Conservation (phyloP, 2,888 invertebrate species). For the Catocala nupta region DNA sequence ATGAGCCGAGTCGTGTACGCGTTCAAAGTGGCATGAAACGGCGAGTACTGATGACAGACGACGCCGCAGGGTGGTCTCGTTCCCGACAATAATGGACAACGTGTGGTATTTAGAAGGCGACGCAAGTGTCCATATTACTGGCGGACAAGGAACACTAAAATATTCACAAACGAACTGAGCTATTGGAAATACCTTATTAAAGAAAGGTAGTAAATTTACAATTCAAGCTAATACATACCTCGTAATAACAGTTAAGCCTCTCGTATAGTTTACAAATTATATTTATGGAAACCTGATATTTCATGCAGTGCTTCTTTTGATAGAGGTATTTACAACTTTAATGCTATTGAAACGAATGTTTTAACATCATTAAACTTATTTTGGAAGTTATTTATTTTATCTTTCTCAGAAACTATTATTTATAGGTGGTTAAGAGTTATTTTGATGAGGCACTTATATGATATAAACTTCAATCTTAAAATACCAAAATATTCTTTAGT, state of each 20-base stretch:
- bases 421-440: too few relatives aligned
- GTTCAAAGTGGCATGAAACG: conserved; percentile 52
- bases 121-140: conserved; percentile 45
- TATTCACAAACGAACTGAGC: conserved; percentile 53
- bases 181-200: conserved; percentile 21
- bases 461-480: too few relatives aligned
- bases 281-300: conserved; percentile 3
- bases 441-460: too few relatives aligned
- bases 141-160: conserved; percentile 46
- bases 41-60: conserved; percentile 58
- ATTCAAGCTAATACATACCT: conserved; percentile 23
- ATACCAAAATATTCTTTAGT: too few relatives aligned
- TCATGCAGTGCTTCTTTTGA: not conserved
- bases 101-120: conserved; percentile 49
- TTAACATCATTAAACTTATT: too few relatives aligned
- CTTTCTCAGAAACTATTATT: too few relatives aligned
- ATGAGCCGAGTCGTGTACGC: conserved; percentile 50
- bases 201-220: conserved; percentile 27
- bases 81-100: conserved; percentile 44
- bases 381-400: too few relatives aligned
- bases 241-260: not conserved
- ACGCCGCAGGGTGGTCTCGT: conserved; percentile 54
- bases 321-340: not conserved
- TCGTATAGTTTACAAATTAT: conserved; percentile 4
- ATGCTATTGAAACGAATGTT: too few relatives aligned